These are phyloP conservation scores for Romanogobio albipinnatus DNA, from an alignment of 2,113 vertebrate species.

Conservation along the genomic window DNA sequence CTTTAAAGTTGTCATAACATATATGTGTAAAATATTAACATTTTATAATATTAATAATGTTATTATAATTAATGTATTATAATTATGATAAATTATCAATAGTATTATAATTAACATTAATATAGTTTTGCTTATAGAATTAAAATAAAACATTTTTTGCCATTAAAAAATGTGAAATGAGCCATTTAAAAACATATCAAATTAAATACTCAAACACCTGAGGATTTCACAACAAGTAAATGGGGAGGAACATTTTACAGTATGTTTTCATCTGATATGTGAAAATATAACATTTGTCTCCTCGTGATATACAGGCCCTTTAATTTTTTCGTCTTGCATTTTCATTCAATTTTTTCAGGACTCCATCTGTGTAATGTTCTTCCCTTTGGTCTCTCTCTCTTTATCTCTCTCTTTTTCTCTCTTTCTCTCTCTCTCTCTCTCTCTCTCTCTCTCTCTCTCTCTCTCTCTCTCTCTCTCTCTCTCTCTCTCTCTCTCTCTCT, in stretches of 20 bases:
- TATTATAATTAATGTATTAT: background rate
- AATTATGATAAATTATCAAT: too few species aligned
- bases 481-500: conserved; percentile 32
- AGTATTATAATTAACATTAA: too few species aligned
- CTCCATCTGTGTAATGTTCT: conserved; percentile 46
- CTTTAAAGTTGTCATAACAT: too few species aligned
- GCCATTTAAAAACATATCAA: too few species aligned
- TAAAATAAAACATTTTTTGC: too few species aligned
- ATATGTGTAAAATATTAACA: too few species aligned
- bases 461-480: too few species aligned
- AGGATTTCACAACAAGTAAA: background rate
- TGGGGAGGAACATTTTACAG: background rate
- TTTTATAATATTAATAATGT: background rate
- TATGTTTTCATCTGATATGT: background rate
- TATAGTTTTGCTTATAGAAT: too few species aligned
- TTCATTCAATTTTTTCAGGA: conserved; percentile 46
- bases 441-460: conserved; percentile 20
- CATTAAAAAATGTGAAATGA: too few species aligned
- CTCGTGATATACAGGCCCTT: background rate
- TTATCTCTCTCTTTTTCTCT: background rate
- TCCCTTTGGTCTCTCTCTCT: conserved; percentile 37
- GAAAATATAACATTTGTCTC: background rate
- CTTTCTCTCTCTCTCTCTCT: conserved; percentile 51
- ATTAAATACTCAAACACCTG: background rate
- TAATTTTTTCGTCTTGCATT: background rate